These are phyloP conservation scores for Monomorium pharaonis DNA, from an alignment of 1,140 invertebrate genomes.

Conservation along the genomic window DNA sequence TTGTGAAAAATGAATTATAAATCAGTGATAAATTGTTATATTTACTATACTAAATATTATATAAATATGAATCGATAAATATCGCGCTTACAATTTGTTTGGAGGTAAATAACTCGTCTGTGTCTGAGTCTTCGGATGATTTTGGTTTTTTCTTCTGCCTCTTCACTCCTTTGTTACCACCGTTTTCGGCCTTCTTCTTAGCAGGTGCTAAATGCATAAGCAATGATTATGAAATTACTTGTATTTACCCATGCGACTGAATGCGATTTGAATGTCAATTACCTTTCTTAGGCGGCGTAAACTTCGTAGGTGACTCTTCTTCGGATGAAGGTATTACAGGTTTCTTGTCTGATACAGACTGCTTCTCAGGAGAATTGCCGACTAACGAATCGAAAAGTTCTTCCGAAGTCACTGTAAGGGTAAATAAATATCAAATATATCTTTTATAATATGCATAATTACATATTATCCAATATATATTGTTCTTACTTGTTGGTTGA, in stretches of 20 bases:
- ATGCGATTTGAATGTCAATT: background rate
- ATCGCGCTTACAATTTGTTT: slow-evolving; percentile 70
- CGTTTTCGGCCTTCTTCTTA: slow-evolving; percentile 82
- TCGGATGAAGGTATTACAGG: slow-evolving; percentile 62
- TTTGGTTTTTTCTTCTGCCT: slow-evolving; percentile 77
- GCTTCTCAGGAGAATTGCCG: slow-evolving; percentile 73
- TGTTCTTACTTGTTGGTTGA: slow-evolving; percentile 75
- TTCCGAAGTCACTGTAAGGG: slow-evolving; percentile 78
- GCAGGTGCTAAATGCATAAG: slow-evolving; percentile 60
- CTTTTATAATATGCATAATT: background rate
- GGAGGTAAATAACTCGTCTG: slow-evolving; percentile 71
- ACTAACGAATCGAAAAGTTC: slow-evolving; percentile 83
- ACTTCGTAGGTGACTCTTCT: slow-evolving; percentile 75
- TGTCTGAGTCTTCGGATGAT: slow-evolving; percentile 74
- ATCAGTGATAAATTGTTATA: background rate
- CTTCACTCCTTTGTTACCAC: slow-evolving; percentile 75
- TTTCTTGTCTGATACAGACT: slow-evolving; percentile 22
- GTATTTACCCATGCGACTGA: background rate
- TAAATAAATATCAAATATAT: slow-evolving; percentile 27
- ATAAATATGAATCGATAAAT: background rate
- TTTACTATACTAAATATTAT: background rate
- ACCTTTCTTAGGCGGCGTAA: slow-evolving; percentile 75
- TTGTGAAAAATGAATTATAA: slow-evolving; percentile 57
- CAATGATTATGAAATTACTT: background rate
- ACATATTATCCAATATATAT: slow-evolving; percentile 12